phyloP scores from a whole-genome alignment of 2,113 vertebrate species.

The Megaceryle torquata region DNA sequence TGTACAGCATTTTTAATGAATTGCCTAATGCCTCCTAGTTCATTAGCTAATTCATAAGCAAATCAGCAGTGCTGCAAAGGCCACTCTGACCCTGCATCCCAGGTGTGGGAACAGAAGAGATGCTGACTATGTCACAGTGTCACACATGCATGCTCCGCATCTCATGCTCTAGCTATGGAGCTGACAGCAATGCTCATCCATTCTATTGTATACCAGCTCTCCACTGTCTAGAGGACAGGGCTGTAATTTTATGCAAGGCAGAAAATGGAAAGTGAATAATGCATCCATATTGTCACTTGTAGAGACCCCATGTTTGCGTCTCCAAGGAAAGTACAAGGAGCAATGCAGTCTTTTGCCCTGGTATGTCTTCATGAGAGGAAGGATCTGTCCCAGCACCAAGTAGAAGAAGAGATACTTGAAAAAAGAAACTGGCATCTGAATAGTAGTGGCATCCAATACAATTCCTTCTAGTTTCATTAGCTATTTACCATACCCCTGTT shows the following conservation, averaged over 20 bases:
- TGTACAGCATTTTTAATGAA: not conserved
- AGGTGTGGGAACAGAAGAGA: not conserved
- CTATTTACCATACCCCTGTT: not conserved
- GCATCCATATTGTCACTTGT: fast-evolving
- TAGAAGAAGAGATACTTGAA: not conserved
- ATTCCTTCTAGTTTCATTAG: not conserved
- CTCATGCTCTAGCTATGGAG: not conserved
- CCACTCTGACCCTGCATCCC: too few relatives aligned
- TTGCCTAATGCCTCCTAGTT: not conserved
- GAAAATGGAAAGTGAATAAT: not conserved
- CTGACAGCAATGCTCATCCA: not conserved
- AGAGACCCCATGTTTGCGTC: not conserved
- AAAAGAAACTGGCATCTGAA: not conserved
- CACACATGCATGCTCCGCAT: fast-evolving
- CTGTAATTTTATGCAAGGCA: not conserved
- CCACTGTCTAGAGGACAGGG: not conserved
- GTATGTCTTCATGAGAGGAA: fast-evolving
- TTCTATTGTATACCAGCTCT: not conserved
- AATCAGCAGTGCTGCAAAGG: not conserved
- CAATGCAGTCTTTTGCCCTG: not conserved
- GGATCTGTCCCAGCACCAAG: not conserved
- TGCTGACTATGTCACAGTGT: not conserved
- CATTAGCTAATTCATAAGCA: not conserved
- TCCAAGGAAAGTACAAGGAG: not conserved
- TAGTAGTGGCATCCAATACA: not conserved